Evolutionary conservation across 2,888 invertebrate genomes (phyloP).

Genomic region (Sericinus montela): DNA sequence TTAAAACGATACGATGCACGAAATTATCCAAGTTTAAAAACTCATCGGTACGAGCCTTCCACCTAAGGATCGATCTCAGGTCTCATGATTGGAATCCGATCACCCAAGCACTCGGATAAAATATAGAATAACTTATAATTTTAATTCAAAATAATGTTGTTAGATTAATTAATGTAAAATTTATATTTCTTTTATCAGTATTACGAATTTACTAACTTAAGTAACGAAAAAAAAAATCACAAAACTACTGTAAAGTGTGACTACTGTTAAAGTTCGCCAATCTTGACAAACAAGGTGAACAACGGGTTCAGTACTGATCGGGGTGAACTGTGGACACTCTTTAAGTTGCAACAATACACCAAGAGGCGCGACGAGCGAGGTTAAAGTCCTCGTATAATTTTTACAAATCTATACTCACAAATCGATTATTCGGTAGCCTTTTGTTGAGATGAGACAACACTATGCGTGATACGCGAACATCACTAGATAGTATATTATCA

Average conservation of each 20-base stretch:
- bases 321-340: conserved; percentile 18
- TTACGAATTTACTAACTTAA: too few species aligned
- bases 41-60: too few species aligned
- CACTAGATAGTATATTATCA: conserved; percentile 34
- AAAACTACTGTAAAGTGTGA: neutral
- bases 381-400: conserved; percentile 20
- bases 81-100: too few species aligned
- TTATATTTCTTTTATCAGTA: too few species aligned
- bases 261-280: conserved; percentile 8
- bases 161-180: too few species aligned
- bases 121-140: too few species aligned
- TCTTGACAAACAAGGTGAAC: conserved; percentile 21
- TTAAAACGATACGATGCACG: too few species aligned
- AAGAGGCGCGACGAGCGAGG: conserved; percentile 18
- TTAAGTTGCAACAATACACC: conserved; percentile 16
- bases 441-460: conserved; percentile 11
- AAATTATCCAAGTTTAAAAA: too few species aligned
- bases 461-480: conserved; percentile 14
- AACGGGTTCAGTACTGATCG: neutral
- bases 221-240: too few species aligned
- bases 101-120: too few species aligned
- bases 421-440: conserved; percentile 1
- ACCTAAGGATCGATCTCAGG: too few species aligned
- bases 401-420: conserved; percentile 17
- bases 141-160: too few species aligned